phyloP scores from a whole-genome alignment of 2,888 invertebrate species.

The Melolontha melolontha region DNA sequence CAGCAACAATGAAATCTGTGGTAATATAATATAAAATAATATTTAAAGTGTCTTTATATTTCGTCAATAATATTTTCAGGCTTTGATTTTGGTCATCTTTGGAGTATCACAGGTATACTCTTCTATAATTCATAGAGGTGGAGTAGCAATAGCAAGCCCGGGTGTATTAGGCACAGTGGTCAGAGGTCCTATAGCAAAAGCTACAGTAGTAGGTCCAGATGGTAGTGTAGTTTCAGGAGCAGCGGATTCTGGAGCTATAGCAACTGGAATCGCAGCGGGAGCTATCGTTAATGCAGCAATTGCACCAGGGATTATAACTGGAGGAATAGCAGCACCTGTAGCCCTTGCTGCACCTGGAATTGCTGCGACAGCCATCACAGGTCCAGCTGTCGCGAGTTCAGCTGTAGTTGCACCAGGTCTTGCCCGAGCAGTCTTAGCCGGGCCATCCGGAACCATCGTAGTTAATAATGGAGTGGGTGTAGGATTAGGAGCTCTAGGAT shows the following conservation, averaged over 20 bases:
- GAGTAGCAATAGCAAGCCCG: conserved; percentile 17
- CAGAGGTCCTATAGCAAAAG: conserved; percentile 21
- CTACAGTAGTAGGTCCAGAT: conserved; percentile 16
- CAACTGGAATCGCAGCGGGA: conserved; percentile 12
- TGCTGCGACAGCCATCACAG: not conserved
- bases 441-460: conserved; percentile 3
- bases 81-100: conserved; percentile 14
- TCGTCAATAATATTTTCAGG: not conserved
- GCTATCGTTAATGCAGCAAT: conserved; percentile 17
- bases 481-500: not conserved
- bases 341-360: not conserved
- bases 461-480: conserved; percentile 14
- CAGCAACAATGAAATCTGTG: conserved; percentile 43
- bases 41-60: not conserved
- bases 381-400: not conserved
- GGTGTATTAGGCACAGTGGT: conserved; percentile 8
- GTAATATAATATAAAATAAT: conserved; percentile 36
- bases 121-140: not conserved
- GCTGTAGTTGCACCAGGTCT: not conserved
- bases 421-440: conserved; percentile 6
- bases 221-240: conserved; percentile 19
- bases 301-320: conserved; percentile 19
- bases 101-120: conserved; percentile 10
- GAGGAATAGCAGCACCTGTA: conserved; percentile 8
- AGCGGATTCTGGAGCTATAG: conserved; percentile 21